Base-by-base conservation (phyloP, 2,113 vertebrate species). In the Heterotis niloticus region DNA sequence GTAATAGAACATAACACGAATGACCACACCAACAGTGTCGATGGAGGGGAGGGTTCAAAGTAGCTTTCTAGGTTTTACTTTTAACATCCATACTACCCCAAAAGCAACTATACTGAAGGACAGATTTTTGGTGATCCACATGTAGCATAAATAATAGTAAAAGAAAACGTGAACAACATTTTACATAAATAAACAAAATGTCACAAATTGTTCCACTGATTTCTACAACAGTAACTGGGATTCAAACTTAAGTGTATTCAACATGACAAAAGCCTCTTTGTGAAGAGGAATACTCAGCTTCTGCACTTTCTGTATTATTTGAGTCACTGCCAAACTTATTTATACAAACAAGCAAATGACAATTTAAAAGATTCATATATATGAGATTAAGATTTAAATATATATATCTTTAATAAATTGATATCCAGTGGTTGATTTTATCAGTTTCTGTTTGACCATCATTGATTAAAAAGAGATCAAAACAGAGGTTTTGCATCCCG, bases 331-430 rank as follows among this genome's bases (percentile, higher is more conserved):
- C 60, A 93, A 91, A 92, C 86, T 88, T 81, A 84, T 88, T 88
- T 91, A 92, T 91, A 89, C 87, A 10, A 72, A 72, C 16, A 72
- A 85, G 90, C 90, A 90, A 91, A 44, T 89, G 90, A 91, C 90
- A 90, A 90, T 91, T 13, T 56, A 57, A n/a, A 23, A 3, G 90
- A 89, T 92, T 94, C 91, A 92, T 93, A 92, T 92, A 93, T 90
- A 93, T 92, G 89, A 68, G 52, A 74, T 28, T 84, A 90, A 88
- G 93, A 60, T 94, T 91, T 90, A 90, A 88, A 91, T 93, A 93
- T 95, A 93, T 95, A 94, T 94, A 94, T 94, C 88, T 90, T 89
- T 91, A 81, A 89, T 92, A 93, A 93, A 92, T 92, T 89, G 90
- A 92, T 92, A 93, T 93, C 92, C 92, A 94, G 92, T 93, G 92